phyloP scores from a whole-genome alignment of 2,888 invertebrate genomes.

The Lepas anatifera region DNA sequence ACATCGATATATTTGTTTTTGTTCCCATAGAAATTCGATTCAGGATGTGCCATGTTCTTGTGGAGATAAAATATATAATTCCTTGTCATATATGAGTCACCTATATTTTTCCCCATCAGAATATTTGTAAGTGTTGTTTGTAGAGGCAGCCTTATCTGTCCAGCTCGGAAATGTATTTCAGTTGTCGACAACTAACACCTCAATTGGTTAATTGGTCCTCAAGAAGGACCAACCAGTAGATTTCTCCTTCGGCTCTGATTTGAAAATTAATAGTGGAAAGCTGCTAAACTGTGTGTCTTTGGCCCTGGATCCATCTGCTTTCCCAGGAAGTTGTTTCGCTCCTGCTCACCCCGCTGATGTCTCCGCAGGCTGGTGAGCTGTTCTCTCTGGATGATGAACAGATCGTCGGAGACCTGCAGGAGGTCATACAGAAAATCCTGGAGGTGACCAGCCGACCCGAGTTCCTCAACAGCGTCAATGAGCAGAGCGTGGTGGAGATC shows the following conservation, averaged over 20 bases:
- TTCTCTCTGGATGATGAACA: constrained; percentile 76
- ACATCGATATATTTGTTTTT: neutral
- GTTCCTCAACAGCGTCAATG: constrained; percentile 74
- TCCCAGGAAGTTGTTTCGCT: too few species aligned
- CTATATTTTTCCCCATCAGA: neutral
- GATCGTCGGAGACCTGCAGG: constrained; percentile 70
- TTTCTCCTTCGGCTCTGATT: too few species aligned
- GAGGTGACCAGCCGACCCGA: constrained; percentile 70
- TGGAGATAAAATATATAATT: neutral
- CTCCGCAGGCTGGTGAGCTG: constrained; percentile 65
- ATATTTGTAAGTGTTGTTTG: neutral
- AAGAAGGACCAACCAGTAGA: too few species aligned
- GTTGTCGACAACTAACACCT: too few species aligned
- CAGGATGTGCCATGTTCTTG: too few species aligned
- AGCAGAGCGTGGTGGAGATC: constrained; percentile 90
- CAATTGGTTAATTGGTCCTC: too few species aligned
- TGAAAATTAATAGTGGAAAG: too few species aligned
- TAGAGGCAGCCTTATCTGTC: too few species aligned
- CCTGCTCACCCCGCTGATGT: too few species aligned
- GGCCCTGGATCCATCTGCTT: too few species aligned
- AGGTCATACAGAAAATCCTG: constrained; percentile 54
- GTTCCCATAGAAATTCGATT: neutral
- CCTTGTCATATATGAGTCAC: neutral
- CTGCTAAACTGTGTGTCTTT: too few species aligned
- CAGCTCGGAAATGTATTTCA: too few species aligned